A percentile compares a stretch with the other conserved stretches of the same genome.
phyloP scores from a whole-genome alignment of 2,888 invertebrate genomes.

The Oscheius sp. region DNA sequence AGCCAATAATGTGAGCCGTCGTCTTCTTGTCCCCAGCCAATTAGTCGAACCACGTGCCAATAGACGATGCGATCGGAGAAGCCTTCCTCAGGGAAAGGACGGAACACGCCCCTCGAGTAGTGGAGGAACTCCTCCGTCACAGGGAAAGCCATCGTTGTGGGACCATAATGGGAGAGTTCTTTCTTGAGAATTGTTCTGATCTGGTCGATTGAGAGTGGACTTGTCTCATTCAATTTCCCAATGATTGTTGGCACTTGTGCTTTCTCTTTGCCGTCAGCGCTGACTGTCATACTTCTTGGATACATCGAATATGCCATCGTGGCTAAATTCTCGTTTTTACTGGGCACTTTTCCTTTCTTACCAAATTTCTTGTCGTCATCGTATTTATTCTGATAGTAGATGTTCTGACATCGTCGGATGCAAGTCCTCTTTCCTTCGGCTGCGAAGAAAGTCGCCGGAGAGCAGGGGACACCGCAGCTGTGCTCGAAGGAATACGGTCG shows the following conservation, averaged over 20 bases:
- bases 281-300: conserved; percentile 71
- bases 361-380: conserved; percentile 69
- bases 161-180: conserved; percentile 67
- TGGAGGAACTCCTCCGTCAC: conserved; percentile 72
- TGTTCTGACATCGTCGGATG: conserved; percentile 66
- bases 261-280: conserved; percentile 65
- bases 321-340: conserved; percentile 45
- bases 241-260: conserved; percentile 68
- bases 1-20: conserved; percentile 68
- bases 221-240: conserved; percentile 69
- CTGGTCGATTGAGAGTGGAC: conserved; percentile 54
- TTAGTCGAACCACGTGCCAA: conserved; percentile 71
- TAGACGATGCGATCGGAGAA: conserved; percentile 70
- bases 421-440: conserved; percentile 67
- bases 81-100: conserved; percentile 67
- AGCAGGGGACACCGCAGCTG: conserved; percentile 70
- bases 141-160: conserved; percentile 72
- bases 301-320: conserved; percentile 72
- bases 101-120: conserved; percentile 68
- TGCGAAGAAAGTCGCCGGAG: conserved; percentile 68
- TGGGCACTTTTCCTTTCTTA: conserved; percentile 7
- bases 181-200: conserved; percentile 68
- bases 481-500: conserved; percentile 68
- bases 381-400: conserved; percentile 69
- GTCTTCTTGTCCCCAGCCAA: conserved; percentile 70